Evolutionary conservation across 2,797 vertebrate species (phyloP).

Genomic region (Saxicola maurus): DNA sequence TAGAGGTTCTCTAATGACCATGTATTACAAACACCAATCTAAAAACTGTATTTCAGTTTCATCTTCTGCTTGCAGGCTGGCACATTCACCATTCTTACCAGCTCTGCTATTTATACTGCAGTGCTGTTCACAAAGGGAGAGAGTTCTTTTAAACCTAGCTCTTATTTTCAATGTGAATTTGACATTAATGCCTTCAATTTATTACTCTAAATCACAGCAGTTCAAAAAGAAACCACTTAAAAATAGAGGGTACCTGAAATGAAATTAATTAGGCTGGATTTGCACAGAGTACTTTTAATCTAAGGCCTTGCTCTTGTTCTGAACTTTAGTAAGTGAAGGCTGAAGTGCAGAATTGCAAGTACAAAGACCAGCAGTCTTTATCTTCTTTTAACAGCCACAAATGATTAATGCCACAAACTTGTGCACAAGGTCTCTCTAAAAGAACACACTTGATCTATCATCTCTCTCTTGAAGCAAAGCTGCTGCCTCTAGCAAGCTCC

Average conservation of each 20-base stretch:
- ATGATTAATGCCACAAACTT: background rate
- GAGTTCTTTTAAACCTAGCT: background rate
- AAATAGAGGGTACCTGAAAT: background rate
- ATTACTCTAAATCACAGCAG: background rate
- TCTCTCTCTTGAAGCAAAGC: background rate
- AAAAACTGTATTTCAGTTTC: background rate
- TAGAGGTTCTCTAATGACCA: background rate
- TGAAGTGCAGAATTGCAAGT: background rate
- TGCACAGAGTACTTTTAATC: background rate
- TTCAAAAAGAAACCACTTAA: background rate
- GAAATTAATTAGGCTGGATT: background rate
- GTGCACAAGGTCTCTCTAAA: background rate
- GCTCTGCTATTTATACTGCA: background rate
- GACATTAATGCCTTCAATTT: background rate
- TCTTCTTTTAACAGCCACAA: background rate
- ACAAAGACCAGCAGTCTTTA: background rate
- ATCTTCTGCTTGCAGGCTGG: background rate
- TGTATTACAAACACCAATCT: background rate
- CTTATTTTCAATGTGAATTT: background rate
- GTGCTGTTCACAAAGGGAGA: background rate
- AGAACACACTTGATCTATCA: background rate
- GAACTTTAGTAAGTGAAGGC: background rate
- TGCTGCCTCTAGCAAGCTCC: background rate
- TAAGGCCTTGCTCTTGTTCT: background rate
- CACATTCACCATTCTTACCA: background rate